These are phyloP conservation scores for Amia ocellicauda DNA, from an alignment of 2,113 vertebrate species.

Conservation along the genomic window DNA sequence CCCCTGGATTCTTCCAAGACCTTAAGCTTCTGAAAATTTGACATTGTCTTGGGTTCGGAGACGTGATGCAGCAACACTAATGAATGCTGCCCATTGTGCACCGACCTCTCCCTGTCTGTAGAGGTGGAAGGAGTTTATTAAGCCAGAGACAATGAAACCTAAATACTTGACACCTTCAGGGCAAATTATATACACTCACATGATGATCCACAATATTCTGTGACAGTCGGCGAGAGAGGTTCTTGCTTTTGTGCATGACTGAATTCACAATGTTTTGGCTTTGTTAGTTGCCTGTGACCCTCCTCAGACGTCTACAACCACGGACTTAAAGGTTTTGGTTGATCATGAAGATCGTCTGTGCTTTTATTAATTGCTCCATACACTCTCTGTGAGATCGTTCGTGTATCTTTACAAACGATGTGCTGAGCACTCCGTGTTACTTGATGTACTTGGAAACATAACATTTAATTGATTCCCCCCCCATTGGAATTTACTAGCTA, in stretches of 20 bases:
- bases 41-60: constrained; percentile 10
- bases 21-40: neutral
- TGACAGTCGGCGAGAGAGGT: neutral
- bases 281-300: no score
- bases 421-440: no score
- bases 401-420: no score
- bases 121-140: neutral
- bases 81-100: constrained; percentile 11
- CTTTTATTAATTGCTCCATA: no score
- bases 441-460: no score
- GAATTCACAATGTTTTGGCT: neutral
- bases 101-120: neutral
- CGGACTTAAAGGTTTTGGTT: no score
- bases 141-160: constrained; percentile 27
- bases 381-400: no score
- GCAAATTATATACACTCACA: constrained; percentile 5
- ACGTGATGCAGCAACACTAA: neutral
- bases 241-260: neutral
- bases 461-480: no score
- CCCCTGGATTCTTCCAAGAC: neutral
- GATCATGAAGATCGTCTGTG: no score
- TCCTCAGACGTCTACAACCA: no score
- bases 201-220: neutral
- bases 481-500: no score
- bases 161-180: constrained; percentile 19